Base-by-base conservation (phyloP, 2,113 vertebrate species). In the Cynocephalus volans region DNA sequence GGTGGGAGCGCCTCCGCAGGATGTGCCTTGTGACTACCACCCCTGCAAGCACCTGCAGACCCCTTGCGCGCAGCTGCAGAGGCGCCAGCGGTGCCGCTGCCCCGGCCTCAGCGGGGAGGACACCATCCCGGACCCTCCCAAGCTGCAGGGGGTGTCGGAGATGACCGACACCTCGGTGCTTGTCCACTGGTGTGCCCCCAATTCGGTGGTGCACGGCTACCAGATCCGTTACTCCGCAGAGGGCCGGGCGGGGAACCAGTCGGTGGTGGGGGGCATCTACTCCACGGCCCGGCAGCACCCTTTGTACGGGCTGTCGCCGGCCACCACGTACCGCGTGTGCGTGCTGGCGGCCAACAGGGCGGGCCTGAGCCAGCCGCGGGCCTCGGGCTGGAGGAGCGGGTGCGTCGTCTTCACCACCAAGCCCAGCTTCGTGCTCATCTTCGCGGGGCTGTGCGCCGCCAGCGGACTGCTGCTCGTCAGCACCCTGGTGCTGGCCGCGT, bases 41-140 rank as follows among this genome's bases (percentile, higher is more conserved):
- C 98, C 98, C 0, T 99, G 99, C 79, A 98, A 97, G 82, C 99
- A 99, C 76, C 98, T 99, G 13, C 99, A 99, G 96, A 98, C 75
- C 70, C 98, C 99, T 0, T 99, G 99, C 75, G 95, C 54, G 0
- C 98, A 99, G 41, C 98, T 99, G 69, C 99, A 99, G 95, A 94
- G 67, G 0, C 33, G 56, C 21, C 97, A 85, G 10, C 86, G 6
- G 0, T 99, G 99, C 60, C 83, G 86, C 0, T 99, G 99, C 41
- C 99, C 99, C 0, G 99, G 98, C 26, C 90, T 97, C 21, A 98
- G 98, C 0, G 67, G 70, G 0, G 98, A 99, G 17, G 88, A 99
- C 52, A 94, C 97, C 18, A 6, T 98, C 77, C 99, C 99, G 8
- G 98, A 98, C 45, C 92, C 98, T 0, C 99, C 99, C 0, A 98